Base-by-base conservation (phyloP, 2,797 vertebrate species). In the Sebastes goodei region DNA sequence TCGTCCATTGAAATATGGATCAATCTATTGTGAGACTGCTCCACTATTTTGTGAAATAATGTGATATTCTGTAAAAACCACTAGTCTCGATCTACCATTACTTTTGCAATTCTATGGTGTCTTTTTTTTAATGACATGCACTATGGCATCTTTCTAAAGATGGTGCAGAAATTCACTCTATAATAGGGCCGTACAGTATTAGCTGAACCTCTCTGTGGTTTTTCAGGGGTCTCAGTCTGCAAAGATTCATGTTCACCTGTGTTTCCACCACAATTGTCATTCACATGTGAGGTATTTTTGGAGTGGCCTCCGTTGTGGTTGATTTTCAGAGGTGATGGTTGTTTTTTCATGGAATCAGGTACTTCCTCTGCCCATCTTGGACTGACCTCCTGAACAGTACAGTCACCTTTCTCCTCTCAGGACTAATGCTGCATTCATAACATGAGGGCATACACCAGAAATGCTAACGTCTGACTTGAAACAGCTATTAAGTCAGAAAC, bases 361-460 rank as follows among this genome's bases (percentile, higher is more conserved):
- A 46, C 46, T 81, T 88, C 64, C 80, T 84, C 69, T 84, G 63
- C 70, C 57, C 64, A 81, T 55, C 42, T 76, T 56, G 32, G 78
- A 68, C 53, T 70, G 55, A 76, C 32, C 14, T 64, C 64, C 52
- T 56, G 69, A 84, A 75, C 68, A 80, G 63, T 32, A 62, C 71
- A 74, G 61, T 80, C 74, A 64, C 29, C 42, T 33, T 84, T 78
- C 67, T 83, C 78, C 86, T 90, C 92, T 93, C 87, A 93, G 88
- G 87, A 91, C 88, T 63, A 86, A 84, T 79, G 84, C 85, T 91
- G 88, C 89, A 87, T 93, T 89, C 85, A 83, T 74, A 64, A 86
- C 85, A 85, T 7, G 35, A 68, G 72, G 70, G 53, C 42, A 46
- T 63, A 55, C 11, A 64, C 42, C 35, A 73, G 10, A 80, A 77